Base-by-base conservation (phyloP, 2,888 invertebrate genomes). In the Pristionchus arcanus region DNA sequence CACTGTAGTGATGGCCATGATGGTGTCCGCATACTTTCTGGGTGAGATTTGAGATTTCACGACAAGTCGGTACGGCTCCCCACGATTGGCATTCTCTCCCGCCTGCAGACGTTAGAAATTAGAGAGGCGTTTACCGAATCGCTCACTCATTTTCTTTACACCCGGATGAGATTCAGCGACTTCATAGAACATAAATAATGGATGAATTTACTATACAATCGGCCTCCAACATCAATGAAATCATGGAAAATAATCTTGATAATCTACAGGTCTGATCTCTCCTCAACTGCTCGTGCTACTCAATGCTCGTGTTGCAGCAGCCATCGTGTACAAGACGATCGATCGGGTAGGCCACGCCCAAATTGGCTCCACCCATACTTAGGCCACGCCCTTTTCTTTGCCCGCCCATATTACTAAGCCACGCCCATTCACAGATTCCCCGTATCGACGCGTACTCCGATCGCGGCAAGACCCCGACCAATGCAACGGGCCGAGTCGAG, bases 241-340 rank as follows among this genome's bases (percentile, higher is more conserved):
- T n/a, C n/a, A n/a, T n/a, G n/a, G n/a, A n/a, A n/a, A n/a, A n/a
- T n/a, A n/a, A n/a, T n/a, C n/a, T n/a, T n/a, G n/a, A n/a, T n/a
- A 55, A 81, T 94, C 93, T 90, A 90, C 94, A 25, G 94, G 94
- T 28, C 89, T 93, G 15, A 92, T 94, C 63, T 92, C 92, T 1
- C 94, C 94, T 0, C 94, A 94, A 49, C 90, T 94, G 74, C 93
- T 93, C 92, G 93, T 93, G 68, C 90, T 94, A 53, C 85, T 94
- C 59, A 94, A 94, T 89, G 93, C 94, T 7, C 90, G 94, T 37
- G 94, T 94, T 19, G 93, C 94, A 7, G 94, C 94, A 2, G 94
- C 94, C 19, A 90, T 92, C 59, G 93, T 94, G 74, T 94, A 94
- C 91, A 87, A 91, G 85, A 92, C 91, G 31, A 94, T 94, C 74